Evolutionary conservation across 2,888 invertebrate species (phyloP), one percentile per base, ranked within the genome.

Genomic region (Bugula neritina): DNA sequence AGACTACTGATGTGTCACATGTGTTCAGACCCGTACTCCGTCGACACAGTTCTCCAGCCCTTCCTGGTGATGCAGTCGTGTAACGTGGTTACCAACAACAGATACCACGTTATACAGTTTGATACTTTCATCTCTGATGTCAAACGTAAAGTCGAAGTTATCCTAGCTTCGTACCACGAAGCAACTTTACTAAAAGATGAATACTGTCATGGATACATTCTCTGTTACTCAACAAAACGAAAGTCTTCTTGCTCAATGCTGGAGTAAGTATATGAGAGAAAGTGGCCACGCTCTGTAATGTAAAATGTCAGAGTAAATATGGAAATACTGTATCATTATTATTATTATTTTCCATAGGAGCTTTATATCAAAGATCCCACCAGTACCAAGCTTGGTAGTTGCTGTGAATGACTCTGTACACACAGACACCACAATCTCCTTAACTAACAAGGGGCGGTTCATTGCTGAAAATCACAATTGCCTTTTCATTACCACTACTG

Each of bases 161-260:
- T 93, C 76, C 90, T 95, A 77, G 92, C 94, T 29, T 94, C 95
- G 79, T 96, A 93, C 86, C 97, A 96, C 82, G 93, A 94, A 72
- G 92, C 92, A 85, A 92, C 93, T 79, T 93, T 93, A 84, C 88
- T 77, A 54, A 73, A 93, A 77, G 93, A 94, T 84, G 92, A 94
- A 82, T 86, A 95, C 71, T 93, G 94, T 75, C 96, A 97, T 82
- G 97, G 96, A 34, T 94, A 94, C 82, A 93, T 97, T 79, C 88
- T 96, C 75, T 93, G 95, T 74, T 97, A 94, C 84, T 96, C 95
- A 0, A 92, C 94, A 10, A 94, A 94, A 85, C 88, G 96, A 82
- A 93, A 92, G 88, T 95, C 96, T 34, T 96, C 95, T 17, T 88
- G 96, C 76, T 92, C 94, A 2, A 94, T 94, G 57, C 87, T 97